Evolutionary conservation across 2,113 vertebrate genomes (phyloP), one percentile per base, ranked within the genome.

Genomic region (Glaucomys volans): DNA sequence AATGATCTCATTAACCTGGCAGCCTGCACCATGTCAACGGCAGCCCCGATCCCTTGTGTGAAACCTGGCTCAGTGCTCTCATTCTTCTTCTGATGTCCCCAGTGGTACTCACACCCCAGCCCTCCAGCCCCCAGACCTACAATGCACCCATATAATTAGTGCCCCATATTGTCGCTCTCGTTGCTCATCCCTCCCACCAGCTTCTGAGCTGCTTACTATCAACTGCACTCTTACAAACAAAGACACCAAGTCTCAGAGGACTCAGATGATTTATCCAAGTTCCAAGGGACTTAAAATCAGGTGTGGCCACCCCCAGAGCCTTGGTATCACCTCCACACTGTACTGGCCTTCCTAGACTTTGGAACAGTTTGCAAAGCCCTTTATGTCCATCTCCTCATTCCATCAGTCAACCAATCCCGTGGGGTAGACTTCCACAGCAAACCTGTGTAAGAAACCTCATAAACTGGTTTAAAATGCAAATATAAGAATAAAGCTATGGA

Each of bases 1-100:
- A 97, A 97, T 92, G 91, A 83, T 92, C 96, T 92, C 40, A 84
- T 96, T 97, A 86, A 96, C 50, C 67, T 67, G 44, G 47, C 76
- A 77, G 91, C 81, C 97, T 97, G 90, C 77, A 96, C 79, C 95
- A 0, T 47, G 40, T 91, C 95, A 37, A 0, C 0, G 84, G 54
- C 83, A 0, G 50, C 91, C 96, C 83, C 59, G 9, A 47, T 17
- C 64, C 92, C 89, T 79, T 71, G 91, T 54, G 59, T 24, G 80
- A 84, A 81, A 80, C 66, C 79, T 18, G n/a, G 59, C n/a, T 89
- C 71, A 30, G 75, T 5, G 2, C 57, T 71, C 87, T 76, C 50
- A 24, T 42, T 59, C 54, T 37, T 10, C 18, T 20, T 3, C 30
- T 30, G 22, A 5, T 16, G 28, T 1, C 57, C 40, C 28, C n/a